A percentile compares a stretch with the other conserved stretches of the same genome.
phyloP scores from a whole-genome alignment of 2,797 vertebrate genomes.

The Macropus fuliginosus region DNA sequence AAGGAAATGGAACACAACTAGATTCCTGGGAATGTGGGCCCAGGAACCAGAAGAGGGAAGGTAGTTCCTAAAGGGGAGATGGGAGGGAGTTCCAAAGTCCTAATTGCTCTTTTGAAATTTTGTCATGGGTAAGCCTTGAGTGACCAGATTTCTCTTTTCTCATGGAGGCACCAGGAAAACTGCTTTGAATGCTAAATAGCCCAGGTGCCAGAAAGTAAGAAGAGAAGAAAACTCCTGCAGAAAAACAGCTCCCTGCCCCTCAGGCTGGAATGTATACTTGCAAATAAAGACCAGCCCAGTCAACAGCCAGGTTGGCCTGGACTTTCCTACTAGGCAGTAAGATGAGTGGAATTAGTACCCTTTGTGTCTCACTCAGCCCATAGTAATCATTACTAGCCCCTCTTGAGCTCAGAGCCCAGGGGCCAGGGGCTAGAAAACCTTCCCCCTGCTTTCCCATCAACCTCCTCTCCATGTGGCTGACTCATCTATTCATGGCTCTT shows the following conservation, averaged over 20 bases:
- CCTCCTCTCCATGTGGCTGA: slow-evolving; percentile 47
- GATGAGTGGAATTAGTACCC: neutral
- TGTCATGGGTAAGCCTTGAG: neutral
- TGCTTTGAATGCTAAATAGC: slow-evolving; percentile 43
- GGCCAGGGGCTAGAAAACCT: neutral
- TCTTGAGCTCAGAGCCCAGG: neutral
- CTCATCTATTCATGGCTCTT: slow-evolving; percentile 46
- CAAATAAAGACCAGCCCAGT: neutral
- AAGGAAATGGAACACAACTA: neutral
- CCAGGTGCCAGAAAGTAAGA: neutral
- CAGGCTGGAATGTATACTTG: neutral
- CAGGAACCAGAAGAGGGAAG: slow-evolving; percentile 21
- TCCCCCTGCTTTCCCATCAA: slow-evolving; percentile 35
- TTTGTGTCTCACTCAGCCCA: neutral
- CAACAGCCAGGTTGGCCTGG: neutral
- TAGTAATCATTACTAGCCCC: neutral
- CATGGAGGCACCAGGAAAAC: slow-evolving; percentile 30
- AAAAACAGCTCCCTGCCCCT: neutral
- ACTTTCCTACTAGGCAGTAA: neutral
- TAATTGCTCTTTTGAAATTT: slow-evolving; percentile 23
- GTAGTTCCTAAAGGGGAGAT: neutral
- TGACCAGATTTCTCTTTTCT: neutral
- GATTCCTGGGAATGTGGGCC: neutral
- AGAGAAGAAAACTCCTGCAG: neutral
- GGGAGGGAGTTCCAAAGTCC: neutral